Base-by-base conservation (phyloP, 2,797 vertebrate genomes). In the Coranthus polyacanthus region DNA sequence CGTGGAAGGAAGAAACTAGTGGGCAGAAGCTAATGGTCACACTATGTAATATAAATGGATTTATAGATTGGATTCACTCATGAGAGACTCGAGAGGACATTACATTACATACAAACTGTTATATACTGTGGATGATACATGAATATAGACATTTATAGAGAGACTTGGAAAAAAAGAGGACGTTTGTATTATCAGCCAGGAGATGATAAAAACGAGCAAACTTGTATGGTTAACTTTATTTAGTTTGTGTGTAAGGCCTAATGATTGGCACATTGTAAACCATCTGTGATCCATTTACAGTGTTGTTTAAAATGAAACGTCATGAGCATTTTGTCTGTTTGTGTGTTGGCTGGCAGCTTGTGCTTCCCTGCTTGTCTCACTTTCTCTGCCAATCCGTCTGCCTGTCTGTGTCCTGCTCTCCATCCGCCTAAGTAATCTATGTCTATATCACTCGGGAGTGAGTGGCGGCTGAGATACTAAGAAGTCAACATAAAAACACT, bases 221-320 rank as follows among this genome's bases (percentile, higher is more conserved):
- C 12, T 5, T 13, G 45, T 13, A n/a, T n/a, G 13, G 13, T 52
- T 69, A 6, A 38, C 54, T 72, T 72, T 46, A 46, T 71, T 65
- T 22, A 70, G 44, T 43, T 5, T 47, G 9, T 18, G 49, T 68
- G 32, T 58, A 61, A 45, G 16, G 15, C 45, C 43, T 53, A 46
- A 44, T 63, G 58, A 68, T 26, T 49, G 37, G 45, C 0, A 34
- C 16, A 15, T n/a, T 22, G 15, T 59, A 54, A 83, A 78, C 56
- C 74, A 63, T 79, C 66, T 71, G 49, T 3, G 5, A 72, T 82
- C 34, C 26, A 46, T 63, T 76, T 62, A 67, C 26, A 47, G 5
- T 60, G 36, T 45, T 24, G 43, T 42, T 47, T 73, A 69, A 67
- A 74, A 79, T 72, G 54, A 80, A 55, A 76, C 7, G 0, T 79